Evolutionary conservation across 2,888 invertebrate genomes (phyloP).

Genomic region (Tachina fera): DNA sequence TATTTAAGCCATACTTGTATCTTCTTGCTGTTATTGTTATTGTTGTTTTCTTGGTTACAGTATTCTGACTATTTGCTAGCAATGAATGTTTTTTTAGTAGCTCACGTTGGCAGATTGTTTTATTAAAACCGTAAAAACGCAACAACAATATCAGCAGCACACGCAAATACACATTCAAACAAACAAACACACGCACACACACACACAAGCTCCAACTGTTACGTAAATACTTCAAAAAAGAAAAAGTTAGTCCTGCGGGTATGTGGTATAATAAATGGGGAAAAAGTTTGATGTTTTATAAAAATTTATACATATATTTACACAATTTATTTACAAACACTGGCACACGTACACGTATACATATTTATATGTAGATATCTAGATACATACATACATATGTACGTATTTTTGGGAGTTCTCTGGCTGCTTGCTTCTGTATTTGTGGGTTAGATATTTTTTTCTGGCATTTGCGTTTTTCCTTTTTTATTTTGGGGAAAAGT

Average conservation of each 20-base stretch:
- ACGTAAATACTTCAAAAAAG: slow-evolving; percentile 20
- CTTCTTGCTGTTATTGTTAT: background rate
- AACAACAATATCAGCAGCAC: slow-evolving; percentile 20
- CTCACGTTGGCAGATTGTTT: slow-evolving; percentile 67
- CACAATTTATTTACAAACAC: background rate
- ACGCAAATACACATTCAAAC: background rate
- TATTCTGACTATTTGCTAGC: slow-evolving; percentile 63
- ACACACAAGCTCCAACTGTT: background rate
- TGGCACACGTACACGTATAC: slow-evolving; percentile 6
- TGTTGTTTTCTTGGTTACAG: slow-evolving; percentile 39
- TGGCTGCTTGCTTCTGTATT: slow-evolving; percentile 34
- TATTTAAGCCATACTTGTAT: slow-evolving; percentile 6
- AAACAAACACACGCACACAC: slow-evolving; percentile 1
- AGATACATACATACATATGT: background rate
- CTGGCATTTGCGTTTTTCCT: background rate
- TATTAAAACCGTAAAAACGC: slow-evolving; percentile 66
- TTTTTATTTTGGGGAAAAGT: slow-evolving; percentile 74
- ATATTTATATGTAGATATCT: too few species aligned
- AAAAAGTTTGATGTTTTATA: slow-evolving; percentile 45
- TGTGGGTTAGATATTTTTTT: slow-evolving; percentile 47
- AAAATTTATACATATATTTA: slow-evolving; percentile 26
- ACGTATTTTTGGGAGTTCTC: slow-evolving; percentile 3
- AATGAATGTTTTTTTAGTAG: slow-evolving; percentile 53
- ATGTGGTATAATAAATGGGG: slow-evolving; percentile 30
- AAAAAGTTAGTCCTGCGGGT: slow-evolving; percentile 42